These are phyloP conservation scores for Tenthredo mesomela DNA, from an alignment of 2,888 invertebrate species.

Conservation along the genomic window DNA sequence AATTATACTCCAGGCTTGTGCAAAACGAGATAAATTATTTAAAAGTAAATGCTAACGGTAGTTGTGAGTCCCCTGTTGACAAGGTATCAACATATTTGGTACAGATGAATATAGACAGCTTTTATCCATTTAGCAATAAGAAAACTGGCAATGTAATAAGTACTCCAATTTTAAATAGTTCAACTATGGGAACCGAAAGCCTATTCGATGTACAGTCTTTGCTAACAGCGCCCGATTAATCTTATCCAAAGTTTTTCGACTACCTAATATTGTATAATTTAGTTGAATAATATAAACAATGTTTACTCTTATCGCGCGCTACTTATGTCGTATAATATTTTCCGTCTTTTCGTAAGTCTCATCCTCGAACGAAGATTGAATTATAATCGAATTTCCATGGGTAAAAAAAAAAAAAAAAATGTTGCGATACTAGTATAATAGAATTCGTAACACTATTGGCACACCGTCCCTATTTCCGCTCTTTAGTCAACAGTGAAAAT, in stretches of 20 bases:
- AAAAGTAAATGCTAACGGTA: conserved; percentile 71
- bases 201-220: conserved; percentile 86
- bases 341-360: not conserved
- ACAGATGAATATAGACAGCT: conserved; percentile 75
- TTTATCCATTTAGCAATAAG: conserved; percentile 75
- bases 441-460: not conserved
- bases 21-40: conserved; percentile 79
- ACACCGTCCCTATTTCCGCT: not conserved
- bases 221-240: conserved; percentile 85
- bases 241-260: conserved; percentile 18
- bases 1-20: conserved; percentile 79
- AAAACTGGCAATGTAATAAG: conserved; percentile 70
- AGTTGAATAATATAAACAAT: conserved; percentile 25
- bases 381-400: not conserved
- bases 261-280: conserved; percentile 11
- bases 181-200: conserved; percentile 82
- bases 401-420: not conserved
- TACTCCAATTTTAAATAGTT: conserved; percentile 79
- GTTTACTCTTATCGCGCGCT: conserved; percentile 44
- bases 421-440: not conserved
- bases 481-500: conserved; percentile 28
- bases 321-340: conserved; percentile 28
- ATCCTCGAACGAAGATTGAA: not conserved
- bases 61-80: conserved; percentile 64
- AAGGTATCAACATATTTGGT: conserved; percentile 70